Evolutionary conservation across 2,113 vertebrate genomes (phyloP).

Genomic region (Pitta sordida): DNA sequence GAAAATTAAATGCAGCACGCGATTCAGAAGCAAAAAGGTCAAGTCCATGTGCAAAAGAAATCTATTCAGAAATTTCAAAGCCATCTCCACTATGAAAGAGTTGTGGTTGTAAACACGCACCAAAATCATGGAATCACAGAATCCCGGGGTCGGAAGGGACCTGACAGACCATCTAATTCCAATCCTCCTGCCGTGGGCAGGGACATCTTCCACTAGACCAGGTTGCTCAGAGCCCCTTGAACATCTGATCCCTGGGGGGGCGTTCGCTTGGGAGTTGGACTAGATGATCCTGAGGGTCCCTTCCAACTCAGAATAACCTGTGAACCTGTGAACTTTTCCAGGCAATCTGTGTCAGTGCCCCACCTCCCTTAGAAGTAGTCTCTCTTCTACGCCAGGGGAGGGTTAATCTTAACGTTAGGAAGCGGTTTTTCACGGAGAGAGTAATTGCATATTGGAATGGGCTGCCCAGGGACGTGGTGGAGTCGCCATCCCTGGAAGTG

Average conservation of each 20-base stretch:
- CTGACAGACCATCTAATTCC: not conserved
- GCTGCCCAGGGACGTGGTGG: too few relatives aligned
- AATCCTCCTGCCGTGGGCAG: accelerated
- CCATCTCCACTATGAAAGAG: not conserved
- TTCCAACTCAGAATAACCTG: too few relatives aligned
- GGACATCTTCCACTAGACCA: not conserved
- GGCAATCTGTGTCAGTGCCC: not conserved
- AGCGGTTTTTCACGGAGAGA: too few relatives aligned
- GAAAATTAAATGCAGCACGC: not conserved
- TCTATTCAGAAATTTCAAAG: not conserved
- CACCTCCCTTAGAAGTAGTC: not conserved
- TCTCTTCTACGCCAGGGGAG: too few relatives aligned
- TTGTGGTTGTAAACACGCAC: accelerated
- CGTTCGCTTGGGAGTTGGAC: too few relatives aligned
- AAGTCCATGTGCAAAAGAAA: not conserved
- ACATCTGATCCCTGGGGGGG: too few relatives aligned
- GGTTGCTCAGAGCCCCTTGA: not conserved
- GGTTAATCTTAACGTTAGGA: too few relatives aligned
- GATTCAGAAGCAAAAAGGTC: not conserved
- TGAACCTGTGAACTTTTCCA: not conserved
- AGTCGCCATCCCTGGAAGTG: too few relatives aligned
- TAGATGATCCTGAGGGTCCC: too few relatives aligned
- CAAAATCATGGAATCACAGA: not conserved
- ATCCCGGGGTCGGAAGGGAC: not conserved
- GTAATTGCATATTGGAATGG: too few relatives aligned